These are phyloP conservation scores for Jordanella pulchra DNA, from an alignment of 2,797 vertebrate genomes.

Conservation along the genomic window DNA sequence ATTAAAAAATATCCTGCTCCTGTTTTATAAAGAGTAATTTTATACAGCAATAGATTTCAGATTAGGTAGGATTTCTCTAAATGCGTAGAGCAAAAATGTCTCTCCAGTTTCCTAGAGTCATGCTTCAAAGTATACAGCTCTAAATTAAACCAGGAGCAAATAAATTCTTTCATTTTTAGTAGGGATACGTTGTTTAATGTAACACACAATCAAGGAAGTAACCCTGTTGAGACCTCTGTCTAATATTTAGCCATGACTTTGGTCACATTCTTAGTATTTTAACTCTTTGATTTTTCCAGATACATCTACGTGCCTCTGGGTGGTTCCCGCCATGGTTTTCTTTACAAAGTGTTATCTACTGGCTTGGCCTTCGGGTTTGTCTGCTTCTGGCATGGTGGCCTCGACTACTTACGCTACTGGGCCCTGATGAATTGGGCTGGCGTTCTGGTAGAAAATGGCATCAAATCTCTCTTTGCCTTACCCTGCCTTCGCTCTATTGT, in stretches of 20 bases:
- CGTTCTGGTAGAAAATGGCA: slow-evolving; percentile 83
- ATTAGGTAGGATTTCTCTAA: no score
- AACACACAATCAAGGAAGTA: no score
- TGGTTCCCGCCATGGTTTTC: slow-evolving; percentile 83
- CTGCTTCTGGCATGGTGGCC: slow-evolving; percentile 93
- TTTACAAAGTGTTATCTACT: slow-evolving; percentile 84
- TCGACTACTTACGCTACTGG: slow-evolving; percentile 93
- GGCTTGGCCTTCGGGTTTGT: slow-evolving; percentile 90
- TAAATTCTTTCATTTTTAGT: no score
- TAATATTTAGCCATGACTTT: slow-evolving; percentile 22
- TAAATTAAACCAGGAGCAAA: no score
- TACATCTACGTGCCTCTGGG: slow-evolving; percentile 95
- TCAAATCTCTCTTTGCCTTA: slow-evolving; percentile 77
- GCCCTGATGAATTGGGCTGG: slow-evolving; percentile 92
- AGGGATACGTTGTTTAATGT: no score
- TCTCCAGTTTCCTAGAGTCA: no score
- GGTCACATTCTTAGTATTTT: slow-evolving; percentile 5
- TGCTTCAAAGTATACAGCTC: no score
- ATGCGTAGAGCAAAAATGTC: no score
- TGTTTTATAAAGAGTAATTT: no score
- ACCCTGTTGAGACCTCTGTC: no score
- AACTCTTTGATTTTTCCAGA: slow-evolving; percentile 72
- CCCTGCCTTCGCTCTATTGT: slow-evolving; percentile 72
- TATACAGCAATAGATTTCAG: no score
- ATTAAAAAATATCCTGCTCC: no score